Conservation (phyloP, 2,797 vertebrate genomes). For the Pachyuromys duprasi region DNA sequence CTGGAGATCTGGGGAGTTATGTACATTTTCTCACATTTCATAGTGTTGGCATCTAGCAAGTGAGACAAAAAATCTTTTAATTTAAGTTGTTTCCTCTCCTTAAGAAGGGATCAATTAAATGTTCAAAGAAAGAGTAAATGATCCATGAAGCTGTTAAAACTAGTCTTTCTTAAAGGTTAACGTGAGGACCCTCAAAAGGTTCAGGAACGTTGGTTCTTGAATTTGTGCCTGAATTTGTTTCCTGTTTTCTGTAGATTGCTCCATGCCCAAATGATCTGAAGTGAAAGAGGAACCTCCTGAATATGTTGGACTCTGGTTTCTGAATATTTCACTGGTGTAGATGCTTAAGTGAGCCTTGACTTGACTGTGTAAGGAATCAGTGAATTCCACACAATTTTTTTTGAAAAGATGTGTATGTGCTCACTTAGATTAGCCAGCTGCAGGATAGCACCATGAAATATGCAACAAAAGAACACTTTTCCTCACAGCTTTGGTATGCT, state of each 20-base stretch:
- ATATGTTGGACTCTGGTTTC: not conserved
- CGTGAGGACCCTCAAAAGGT: not conserved
- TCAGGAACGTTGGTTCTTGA: not conserved
- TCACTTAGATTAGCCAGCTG: slow-evolving; percentile 75
- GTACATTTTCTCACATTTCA: not conserved
- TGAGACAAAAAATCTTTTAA: slow-evolving; percentile 40
- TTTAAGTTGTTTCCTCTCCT: slow-evolving; percentile 18
- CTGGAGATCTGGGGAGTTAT: not conserved
- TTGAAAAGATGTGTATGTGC: slow-evolving; percentile 26
- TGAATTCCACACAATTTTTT: slow-evolving; percentile 38
- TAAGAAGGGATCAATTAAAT: slow-evolving; percentile 29
- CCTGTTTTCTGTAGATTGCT: not conserved
- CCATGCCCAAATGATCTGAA: not conserved
- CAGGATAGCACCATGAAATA: slow-evolving; percentile 65
- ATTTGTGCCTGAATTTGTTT: slow-evolving; percentile 27
- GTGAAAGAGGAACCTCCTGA: slow-evolving; percentile 39
- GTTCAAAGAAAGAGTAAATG: slow-evolving; percentile 46
- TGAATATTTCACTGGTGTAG: not conserved
- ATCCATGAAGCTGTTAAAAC: slow-evolving; percentile 42
- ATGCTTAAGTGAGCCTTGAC: slow-evolving; percentile 1
- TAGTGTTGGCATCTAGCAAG: not conserved
- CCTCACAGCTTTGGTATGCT: slow-evolving; percentile 84
- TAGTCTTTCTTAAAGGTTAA: not conserved
- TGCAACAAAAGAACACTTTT: slow-evolving; percentile 75
- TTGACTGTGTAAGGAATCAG: not conserved